Evolutionary conservation across 2,113 vertebrate species (phyloP).

Genomic region (Elephas maximus): DNA sequence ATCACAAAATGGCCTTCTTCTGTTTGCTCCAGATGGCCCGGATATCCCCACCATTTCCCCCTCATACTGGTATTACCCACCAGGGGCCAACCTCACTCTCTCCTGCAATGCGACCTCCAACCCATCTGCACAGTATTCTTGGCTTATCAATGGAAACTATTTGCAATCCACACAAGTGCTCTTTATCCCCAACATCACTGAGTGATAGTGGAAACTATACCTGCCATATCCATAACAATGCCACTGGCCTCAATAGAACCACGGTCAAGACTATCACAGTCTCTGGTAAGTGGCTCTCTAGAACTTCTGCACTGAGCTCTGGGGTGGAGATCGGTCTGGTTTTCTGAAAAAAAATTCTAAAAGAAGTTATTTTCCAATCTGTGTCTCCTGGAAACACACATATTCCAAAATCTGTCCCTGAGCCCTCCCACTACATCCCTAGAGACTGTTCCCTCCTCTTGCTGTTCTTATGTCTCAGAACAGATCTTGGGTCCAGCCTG

Average conservation of each 20-base stretch:
- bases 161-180: neutral
- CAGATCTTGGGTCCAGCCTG: neutral
- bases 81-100: constrained; percentile 16
- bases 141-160: neutral
- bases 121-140: constrained; percentile 32
- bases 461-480: neutral
- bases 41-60: constrained; percentile 54
- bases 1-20: neutral
- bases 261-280: constrained; percentile 11
- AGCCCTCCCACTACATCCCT: too few species aligned
- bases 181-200: neutral
- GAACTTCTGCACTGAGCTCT: accelerated
- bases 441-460: neutral
- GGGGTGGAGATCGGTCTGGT: neutral
- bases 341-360: neutral
- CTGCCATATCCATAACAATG: constrained; percentile 17
- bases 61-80: accelerated
- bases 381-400: neutral
- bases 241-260: neutral
- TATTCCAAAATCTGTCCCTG: neutral
- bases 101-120: constrained; percentile 1
- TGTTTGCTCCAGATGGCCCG: constrained; percentile 67
- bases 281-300: constrained; percentile 33
- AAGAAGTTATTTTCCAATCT: neutral
- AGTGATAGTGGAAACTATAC: constrained; percentile 28